A percentile compares a stretch with the other conserved stretches of the same genome.
These are phyloP conservation scores for Scaeva pyrastri DNA, from an alignment of 2,888 invertebrate genomes.

Conservation along the genomic window DNA sequence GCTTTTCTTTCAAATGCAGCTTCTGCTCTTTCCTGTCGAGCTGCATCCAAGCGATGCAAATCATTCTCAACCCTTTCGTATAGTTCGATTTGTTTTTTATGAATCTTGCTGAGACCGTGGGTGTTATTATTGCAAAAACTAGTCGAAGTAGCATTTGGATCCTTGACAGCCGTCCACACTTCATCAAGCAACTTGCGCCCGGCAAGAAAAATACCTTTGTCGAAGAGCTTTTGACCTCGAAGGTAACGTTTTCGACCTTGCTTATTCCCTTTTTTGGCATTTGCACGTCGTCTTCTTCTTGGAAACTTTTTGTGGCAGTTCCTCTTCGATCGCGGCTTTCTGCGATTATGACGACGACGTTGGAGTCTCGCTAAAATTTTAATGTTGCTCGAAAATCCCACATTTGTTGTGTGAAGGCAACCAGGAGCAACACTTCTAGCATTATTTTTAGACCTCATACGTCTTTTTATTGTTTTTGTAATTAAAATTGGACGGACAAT, in stretches of 20 bases:
- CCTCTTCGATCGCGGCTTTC: constrained; percentile 38
- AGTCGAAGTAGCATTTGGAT: constrained; percentile 37
- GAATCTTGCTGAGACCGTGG: constrained; percentile 53
- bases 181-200: constrained; percentile 37
- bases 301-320: constrained; percentile 41
- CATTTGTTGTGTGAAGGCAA: neutral
- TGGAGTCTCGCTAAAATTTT: constrained; percentile 54
- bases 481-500: neutral
- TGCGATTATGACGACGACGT: constrained; percentile 42
- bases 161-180: constrained; percentile 50
- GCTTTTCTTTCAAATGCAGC: constrained; percentile 45
- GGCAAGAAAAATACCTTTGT: constrained; percentile 46
- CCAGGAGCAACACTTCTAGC: neutral
- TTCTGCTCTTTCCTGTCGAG: constrained; percentile 48
- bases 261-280: constrained; percentile 49
- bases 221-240: constrained; percentile 48
- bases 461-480: neutral
- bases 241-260: constrained; percentile 44
- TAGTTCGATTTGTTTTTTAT: constrained; percentile 54
- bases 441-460: neutral
- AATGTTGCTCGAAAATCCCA: constrained; percentile 20
- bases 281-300: constrained; percentile 21
- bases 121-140: constrained; percentile 59
- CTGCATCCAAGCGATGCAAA: constrained; percentile 44
- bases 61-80: constrained; percentile 61